Evolutionary conservation across 2,888 invertebrate genomes (phyloP).

Genomic region (Nomada fucata): DNA sequence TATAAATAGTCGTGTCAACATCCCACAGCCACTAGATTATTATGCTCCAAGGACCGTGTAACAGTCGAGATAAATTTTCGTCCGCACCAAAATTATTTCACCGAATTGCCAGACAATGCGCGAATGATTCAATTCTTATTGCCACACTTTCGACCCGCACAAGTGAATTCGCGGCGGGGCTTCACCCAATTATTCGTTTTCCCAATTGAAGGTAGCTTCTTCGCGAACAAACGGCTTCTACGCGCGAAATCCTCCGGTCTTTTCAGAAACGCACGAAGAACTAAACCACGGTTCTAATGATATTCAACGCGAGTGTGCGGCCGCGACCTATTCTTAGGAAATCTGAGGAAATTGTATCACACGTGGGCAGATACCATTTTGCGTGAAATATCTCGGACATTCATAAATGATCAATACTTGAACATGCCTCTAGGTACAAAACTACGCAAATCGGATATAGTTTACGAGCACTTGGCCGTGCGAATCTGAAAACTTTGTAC

Average conservation of each 20-base stretch:
- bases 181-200: slow-evolving; percentile 5
- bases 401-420: background rate
- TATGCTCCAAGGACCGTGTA: slow-evolving; percentile 55
- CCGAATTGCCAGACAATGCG: background rate
- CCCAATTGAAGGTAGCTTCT: slow-evolving; percentile 6
- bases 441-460: background rate
- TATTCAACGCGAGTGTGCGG: slow-evolving; percentile 72
- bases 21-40: slow-evolving; percentile 67
- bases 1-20: slow-evolving; percentile 73
- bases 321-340: slow-evolving; percentile 76
- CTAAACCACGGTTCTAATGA: slow-evolving; percentile 70
- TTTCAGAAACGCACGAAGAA: slow-evolving; percentile 72
- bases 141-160: background rate
- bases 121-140: background rate
- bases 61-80: slow-evolving; percentile 27
- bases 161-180: slow-evolving; percentile 1
- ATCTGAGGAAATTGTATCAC: slow-evolving; percentile 71
- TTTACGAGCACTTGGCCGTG: background rate
- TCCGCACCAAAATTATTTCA: slow-evolving; percentile 1
- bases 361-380: slow-evolving; percentile 53
- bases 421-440: background rate
- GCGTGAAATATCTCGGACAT: slow-evolving; percentile 17
- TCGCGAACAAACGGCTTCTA: background rate
- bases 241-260: slow-evolving; percentile 46
- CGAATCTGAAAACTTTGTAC: too few species aligned